These are phyloP conservation scores for Jaculus jaculus DNA, from an alignment of 2,113 vertebrate genomes.

Conservation along the genomic window DNA sequence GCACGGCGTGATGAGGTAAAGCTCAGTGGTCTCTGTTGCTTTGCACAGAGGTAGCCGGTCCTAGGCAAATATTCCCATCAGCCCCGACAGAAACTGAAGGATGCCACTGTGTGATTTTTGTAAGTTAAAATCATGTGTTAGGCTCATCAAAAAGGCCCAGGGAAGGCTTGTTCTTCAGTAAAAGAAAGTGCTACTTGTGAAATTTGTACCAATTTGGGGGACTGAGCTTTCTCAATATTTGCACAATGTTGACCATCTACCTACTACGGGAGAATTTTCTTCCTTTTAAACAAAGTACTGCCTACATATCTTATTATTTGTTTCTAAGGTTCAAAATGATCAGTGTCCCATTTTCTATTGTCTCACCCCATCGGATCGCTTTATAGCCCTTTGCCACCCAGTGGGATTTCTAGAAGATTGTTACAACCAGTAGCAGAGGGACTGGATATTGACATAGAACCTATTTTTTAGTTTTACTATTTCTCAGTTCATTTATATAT, in stretches of 20 bases:
- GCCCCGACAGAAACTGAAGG: neutral
- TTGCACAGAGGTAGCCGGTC: neutral
- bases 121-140: neutral
- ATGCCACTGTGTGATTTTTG: neutral
- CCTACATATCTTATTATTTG: slow-evolving; percentile 15
- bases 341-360: neutral
- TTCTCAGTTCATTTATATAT: neutral
- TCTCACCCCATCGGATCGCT: neutral
- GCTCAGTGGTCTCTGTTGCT: neutral
- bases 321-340: slow-evolving; percentile 6
- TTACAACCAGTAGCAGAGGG: neutral
- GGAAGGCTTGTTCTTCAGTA: neutral
- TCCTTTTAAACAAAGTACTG: slow-evolving; percentile 35
- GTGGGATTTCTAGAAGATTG: neutral
- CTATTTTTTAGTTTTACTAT: slow-evolving; percentile 22
- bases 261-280: neutral
- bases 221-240: neutral
- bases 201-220: slow-evolving; percentile 40
- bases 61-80: neutral
- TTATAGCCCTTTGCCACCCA: neutral
- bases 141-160: neutral
- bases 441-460: neutral
- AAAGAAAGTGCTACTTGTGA: slow-evolving; percentile 4
- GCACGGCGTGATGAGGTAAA: neutral
- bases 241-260: neutral